Base-by-base conservation (phyloP, 2,797 vertebrate genomes). In the Echeneis naucrates region DNA sequence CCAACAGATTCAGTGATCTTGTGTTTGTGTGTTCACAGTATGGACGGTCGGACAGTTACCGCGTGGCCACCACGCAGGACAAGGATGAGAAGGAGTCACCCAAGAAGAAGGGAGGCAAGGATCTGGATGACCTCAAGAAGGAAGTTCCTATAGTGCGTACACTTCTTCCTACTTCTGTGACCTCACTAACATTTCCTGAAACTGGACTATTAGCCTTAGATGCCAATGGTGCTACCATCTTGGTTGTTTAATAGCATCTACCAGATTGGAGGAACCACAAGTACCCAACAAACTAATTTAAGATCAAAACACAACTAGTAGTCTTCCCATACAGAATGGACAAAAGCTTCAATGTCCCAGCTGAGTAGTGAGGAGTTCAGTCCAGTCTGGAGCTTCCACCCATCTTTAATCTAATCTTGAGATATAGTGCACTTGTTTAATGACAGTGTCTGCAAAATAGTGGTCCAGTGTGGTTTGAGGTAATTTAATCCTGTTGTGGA, bases 71-170 rank as follows among this genome's bases (percentile, higher is more conserved):
- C 95, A 97, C 96, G 75, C 95, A 96, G 94, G 96, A 97, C 88
- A 96, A 95, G 64, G 94, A 96, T 66, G 95, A 95, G 80, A 96
- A 95, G 82, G 95, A 96, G 70, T 88, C 92, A 0, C 95, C 96
- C 32, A 96, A 96, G 86, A 96, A 97, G 89, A 96, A 96, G 84
- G 95, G 93, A 73, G 93, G 89, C 68, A 94, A 96, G 62, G 96
- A 97, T 79, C 63, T 98, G 87, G 97, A 98, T 26, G 97, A 97
- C 81, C 95, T 98, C 68, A 98, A 98, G 94, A 98, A 96, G 89
- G 97, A 98, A 85, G 96, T 97, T 84, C 95, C 96, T 4, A 93
- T 98, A 89, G 97, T 98, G 69, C 14, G 90, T 76, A n/a, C 38
- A 0, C 5, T 2, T 30, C 38, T 32, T 51, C 47, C 33, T 53